Evolutionary conservation across 2,797 vertebrate species (phyloP).

Genomic region (Sebastes kiyomatsui): DNA sequence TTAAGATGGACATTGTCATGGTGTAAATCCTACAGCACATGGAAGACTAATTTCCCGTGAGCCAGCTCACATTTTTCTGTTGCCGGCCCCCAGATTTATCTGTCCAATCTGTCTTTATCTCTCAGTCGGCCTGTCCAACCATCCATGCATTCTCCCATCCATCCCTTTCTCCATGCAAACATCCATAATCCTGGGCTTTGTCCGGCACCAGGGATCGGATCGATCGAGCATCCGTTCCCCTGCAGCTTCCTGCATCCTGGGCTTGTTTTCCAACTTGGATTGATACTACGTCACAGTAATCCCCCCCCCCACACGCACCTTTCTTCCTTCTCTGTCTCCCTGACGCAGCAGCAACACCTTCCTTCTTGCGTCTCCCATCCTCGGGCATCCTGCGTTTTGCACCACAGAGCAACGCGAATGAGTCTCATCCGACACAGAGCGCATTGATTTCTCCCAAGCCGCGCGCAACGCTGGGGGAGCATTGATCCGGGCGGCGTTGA

Average conservation of each 20-base stretch:
- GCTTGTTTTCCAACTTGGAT: slow-evolving; percentile 56
- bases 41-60: background rate
- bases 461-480: background rate
- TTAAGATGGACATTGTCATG: slow-evolving; percentile 16
- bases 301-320: background rate
- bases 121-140: slow-evolving; percentile 2
- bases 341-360: slow-evolving; percentile 21
- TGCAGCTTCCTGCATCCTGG: slow-evolving; percentile 45
- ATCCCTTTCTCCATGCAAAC: slow-evolving; percentile 17
- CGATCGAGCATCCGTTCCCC: slow-evolving; percentile 38
- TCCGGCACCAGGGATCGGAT: slow-evolving; percentile 34
- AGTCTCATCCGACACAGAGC: slow-evolving; percentile 38
- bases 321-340: slow-evolving; percentile 4
- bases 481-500: slow-evolving; percentile 47
- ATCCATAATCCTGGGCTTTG: slow-evolving; percentile 47
- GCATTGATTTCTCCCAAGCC: slow-evolving; percentile 47
- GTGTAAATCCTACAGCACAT: slow-evolving; percentile 14
- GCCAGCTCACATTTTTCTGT: background rate
- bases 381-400: slow-evolving; percentile 40
- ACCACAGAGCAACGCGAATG: background rate
- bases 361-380: slow-evolving; percentile 31
- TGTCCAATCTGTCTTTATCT: slow-evolving; percentile 31
- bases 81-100: background rate
- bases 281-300: slow-evolving; percentile 54
- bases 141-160: slow-evolving; percentile 5